Base-by-base conservation (phyloP, 2,113 vertebrate species). In the Poeciliopsis occidentalis region DNA sequence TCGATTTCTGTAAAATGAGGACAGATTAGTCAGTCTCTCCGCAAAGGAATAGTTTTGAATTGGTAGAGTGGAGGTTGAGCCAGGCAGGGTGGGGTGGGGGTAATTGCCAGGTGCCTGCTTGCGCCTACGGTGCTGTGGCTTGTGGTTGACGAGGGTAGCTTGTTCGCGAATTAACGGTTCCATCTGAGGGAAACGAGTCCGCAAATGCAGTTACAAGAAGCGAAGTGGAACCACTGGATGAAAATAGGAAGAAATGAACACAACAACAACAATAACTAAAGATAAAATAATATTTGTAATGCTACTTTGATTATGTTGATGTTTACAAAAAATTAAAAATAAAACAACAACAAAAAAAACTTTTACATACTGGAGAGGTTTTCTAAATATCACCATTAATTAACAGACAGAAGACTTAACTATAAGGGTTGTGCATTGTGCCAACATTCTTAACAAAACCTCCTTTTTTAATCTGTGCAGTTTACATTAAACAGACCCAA, bases 401-500 rank as follows among this genome's bases (percentile, higher is more conserved):
- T 41, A 69, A 13, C 32, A n/a, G n/a, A 19, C 60, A 47, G 27
- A 1, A 0, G 30, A 51, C 60, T 61, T 60, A 17, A 37, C 11
- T 37, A 64, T 4, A 17, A 27, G 10, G 1, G 10, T 30, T n/a
- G 44, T n/a, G 15, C 29, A 26, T 54, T 44, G 39, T 24, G 37
- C 73, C 62, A 0, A 64, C 60, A 11, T 39, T 24, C 64, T 63
- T 0, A 4, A 19, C 60, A 76, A 30, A 67, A 44, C 57, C 61
- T 60, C 37, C 54, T n/a, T 60, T 31, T 74, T 75, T 66, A 87
- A 81, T 86, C 82, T 82, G 82, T 85, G 64, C 85, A 87, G 78
- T 92, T 95, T 95, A 92, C 89, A 83, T 76, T 92, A 95, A 95
- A 93, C 75, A 82, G 69, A 65, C 71, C 69, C 86, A 89, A 90